Base-by-base conservation (phyloP, 2,888 invertebrate species). In the Altica lythri region DNA sequence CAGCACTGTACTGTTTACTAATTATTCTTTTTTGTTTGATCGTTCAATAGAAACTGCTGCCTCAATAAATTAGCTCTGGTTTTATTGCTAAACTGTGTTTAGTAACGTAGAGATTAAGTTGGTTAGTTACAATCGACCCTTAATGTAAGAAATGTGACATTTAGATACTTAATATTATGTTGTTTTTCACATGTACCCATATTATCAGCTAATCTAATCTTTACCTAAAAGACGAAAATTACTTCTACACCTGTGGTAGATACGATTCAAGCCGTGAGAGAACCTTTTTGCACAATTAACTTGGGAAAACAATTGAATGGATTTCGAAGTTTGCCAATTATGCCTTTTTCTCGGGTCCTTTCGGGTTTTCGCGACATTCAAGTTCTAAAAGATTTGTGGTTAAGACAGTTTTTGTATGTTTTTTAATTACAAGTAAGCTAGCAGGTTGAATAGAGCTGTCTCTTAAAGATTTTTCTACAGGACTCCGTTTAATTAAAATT, bases 291-390 rank as follows among this genome's bases (percentile, higher is more conserved):
- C 30, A 12, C 38, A 38, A 48, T 48, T 48, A 48, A 38, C 48
- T 48, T 4, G 48, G 30, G 48, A 48, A 48, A 48, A 48, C 48
- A 48, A 48, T 48, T 48, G 48, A 48, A 40, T 48, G 48, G 48
- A 48, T 48, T 48, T 13, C 48, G 38, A 48, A 48, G 38, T 48
- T 48, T 40, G 38, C 48, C 48, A 48, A 48, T 38, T 48, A 48
- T 38, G 13, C 10, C 22, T 37, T 48, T 48, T 38, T 46, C 25
- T 12, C 18, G 10, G 22, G 25, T 4, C 22, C 22, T 25, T 40
- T 47, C 17, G 16, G 27, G 17, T 34, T 10, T 9, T 2, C 29
- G 14, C 48, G 48, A 48, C 29, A 38, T 18, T 25, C 13, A 40
- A 38, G 8, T 25, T 35, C 25, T 22, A 32, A 45, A 34, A 45